Evolutionary conservation across 2,888 invertebrate genomes (phyloP), one percentile per base, ranked within the genome.

Genomic region (Amblyteles armatorius): DNA sequence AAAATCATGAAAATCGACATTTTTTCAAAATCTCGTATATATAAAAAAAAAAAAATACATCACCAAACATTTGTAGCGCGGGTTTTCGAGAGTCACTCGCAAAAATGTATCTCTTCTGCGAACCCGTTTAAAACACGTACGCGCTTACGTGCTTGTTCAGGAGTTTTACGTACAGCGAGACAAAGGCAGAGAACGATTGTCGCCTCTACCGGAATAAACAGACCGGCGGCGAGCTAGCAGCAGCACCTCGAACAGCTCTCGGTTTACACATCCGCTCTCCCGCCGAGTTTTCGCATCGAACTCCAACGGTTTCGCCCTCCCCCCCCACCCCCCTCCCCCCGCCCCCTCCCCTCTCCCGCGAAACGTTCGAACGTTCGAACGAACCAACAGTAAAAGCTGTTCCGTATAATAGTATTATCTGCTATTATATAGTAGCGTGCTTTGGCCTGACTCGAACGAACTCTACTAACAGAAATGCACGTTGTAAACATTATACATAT

Each of bases 231-330:
- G 26, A 50, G 44, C 50, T 50, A 52, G 33, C 72, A 52, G 52
- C 52, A n/a, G 19, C 22, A 6, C 36, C 73, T 40, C 60, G 44
- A 9, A 9, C 73, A 57, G 48, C 36, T 19, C 50, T 65, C 76
- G 40, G 65, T 65, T 76, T 65, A 52, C 76, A 76, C 76, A 65
- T 50, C 65, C 76, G 73, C 44, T 63, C 26, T 44, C 26, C 29
- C 29, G 36, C 36, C 76, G 52, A 50, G 63, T 63, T 48, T 60
- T 65, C n/a, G 19, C 50, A 50, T 65, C 60, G 7, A 48, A 63
- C 29, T 48, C 63, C 26, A 60, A 60, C 60, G 16, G 60, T 60
- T 60, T 16, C 60, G 13, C 29, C 0, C 3, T 5, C 60, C 26
- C 26, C 9, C 13, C 16, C 29, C 4, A 4, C 60, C 13, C 16